Conservation (phyloP, 2,888 invertebrate species). For the Syrphus vitripennis region DNA sequence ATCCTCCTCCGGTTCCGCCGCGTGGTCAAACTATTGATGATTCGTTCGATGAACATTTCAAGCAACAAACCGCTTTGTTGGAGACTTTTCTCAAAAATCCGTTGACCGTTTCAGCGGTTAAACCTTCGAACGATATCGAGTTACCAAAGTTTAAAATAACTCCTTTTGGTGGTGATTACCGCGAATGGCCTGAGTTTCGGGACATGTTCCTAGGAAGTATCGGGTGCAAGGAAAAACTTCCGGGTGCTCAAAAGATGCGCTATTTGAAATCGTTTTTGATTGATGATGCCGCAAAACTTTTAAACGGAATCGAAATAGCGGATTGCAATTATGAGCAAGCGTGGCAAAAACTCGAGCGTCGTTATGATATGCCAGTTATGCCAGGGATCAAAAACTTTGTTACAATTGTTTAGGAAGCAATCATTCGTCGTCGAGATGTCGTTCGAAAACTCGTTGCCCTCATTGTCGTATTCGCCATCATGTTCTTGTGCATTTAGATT, state of each 20-base stretch:
- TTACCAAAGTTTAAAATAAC: neutral
- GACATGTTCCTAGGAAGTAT: no score
- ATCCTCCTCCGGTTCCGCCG: neutral
- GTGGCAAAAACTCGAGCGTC: constrained; percentile 11
- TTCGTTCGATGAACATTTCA: neutral
- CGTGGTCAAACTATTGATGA: neutral
- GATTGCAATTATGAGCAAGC: constrained; percentile 15
- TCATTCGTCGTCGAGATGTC: no score
- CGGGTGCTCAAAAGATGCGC: no score
- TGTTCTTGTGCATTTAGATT: neutral
- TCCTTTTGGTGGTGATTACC: no score
- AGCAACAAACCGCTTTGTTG: neutral
- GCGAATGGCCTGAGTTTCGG: no score
- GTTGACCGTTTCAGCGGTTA: no score
- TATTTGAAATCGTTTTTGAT: no score
- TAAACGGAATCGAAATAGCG: neutral
- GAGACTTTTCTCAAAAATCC: neutral
- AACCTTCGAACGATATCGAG: no score
- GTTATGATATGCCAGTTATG: neutral
- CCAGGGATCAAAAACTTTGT: constrained; percentile 7
- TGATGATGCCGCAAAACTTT: no score
- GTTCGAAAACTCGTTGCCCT: neutral
- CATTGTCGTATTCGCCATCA: neutral
- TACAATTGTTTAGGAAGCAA: constrained; percentile 17
- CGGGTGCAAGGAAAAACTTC: no score